Conservation (phyloP, 2,797 vertebrate genomes). For the Anableps anableps region DNA sequence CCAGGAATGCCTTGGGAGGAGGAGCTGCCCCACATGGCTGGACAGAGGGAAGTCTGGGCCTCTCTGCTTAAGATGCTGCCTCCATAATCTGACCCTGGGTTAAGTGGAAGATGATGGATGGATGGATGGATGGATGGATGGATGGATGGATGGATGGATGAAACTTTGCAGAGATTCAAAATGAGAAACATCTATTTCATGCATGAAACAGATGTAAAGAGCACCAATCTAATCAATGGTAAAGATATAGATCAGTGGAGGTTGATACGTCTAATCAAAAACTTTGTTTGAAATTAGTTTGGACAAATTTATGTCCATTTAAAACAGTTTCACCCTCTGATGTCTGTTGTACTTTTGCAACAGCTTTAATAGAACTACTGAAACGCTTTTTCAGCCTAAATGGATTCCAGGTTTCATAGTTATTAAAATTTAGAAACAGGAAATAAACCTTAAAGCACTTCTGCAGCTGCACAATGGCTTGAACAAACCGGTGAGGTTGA, state of each 20-base stretch:
- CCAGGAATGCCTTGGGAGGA: too few relatives aligned
- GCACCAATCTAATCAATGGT: background rate
- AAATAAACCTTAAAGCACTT: background rate
- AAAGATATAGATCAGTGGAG: background rate
- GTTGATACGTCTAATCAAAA: background rate
- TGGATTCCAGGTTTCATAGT: background rate
- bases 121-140: background rate
- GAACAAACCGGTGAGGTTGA: background rate
- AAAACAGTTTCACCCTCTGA: background rate
- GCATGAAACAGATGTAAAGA: background rate
- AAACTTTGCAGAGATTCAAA: background rate
- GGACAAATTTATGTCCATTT: background rate
- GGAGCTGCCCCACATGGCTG: too few relatives aligned
- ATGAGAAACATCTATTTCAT: background rate
- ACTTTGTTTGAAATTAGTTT: background rate
- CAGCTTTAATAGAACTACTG: background rate
- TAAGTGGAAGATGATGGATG: too few relatives aligned
- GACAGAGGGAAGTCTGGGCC: too few relatives aligned
- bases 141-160: background rate
- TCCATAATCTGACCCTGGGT: too few relatives aligned
- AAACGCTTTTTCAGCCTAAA: background rate
- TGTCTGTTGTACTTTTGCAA: background rate
- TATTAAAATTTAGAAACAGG: background rate
- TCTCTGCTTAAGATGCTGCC: too few relatives aligned
- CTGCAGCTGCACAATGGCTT: constrained; percentile 1